Conservation (phyloP, 2,113 vertebrate genomes). For the Nettapus auritus region DNA sequence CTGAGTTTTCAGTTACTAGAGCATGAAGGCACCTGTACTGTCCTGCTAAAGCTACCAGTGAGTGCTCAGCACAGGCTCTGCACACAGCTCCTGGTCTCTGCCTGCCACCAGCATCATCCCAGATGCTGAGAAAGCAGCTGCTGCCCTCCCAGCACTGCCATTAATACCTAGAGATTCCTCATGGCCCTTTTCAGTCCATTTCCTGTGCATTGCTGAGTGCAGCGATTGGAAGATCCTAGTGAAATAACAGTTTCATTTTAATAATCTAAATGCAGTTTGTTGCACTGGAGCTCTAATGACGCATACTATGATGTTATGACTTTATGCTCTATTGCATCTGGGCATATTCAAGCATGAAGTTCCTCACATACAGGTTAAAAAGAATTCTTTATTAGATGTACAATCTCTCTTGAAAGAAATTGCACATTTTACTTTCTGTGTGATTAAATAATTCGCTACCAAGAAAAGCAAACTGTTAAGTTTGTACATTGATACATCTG, state of each 20-base stretch:
- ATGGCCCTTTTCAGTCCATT: not conserved
- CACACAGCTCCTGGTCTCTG: not conserved
- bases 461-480: not conserved
- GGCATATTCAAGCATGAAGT: not conserved
- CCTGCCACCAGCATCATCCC: not conserved
- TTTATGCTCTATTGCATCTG: not conserved
- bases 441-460: not conserved
- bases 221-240: not conserved
- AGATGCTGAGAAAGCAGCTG: too few relatives aligned
- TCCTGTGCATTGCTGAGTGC: not conserved
- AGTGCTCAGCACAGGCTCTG: not conserved
- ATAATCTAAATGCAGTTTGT: not conserved
- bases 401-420: not conserved
- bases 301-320: accelerated
- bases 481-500: not conserved
- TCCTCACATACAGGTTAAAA: not conserved
- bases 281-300: not conserved
- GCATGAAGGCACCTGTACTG: not conserved
- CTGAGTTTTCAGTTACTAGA: not conserved
- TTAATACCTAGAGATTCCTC: not conserved
- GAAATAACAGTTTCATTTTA: not conserved
- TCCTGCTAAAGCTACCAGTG: not conserved
- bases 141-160: not conserved
- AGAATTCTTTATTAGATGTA: not conserved
- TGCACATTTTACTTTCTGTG: not conserved